These are phyloP conservation scores for Craseonycteris thonglongyai DNA, from an alignment of 2,113 vertebrate genomes.

Conservation along the genomic window DNA sequence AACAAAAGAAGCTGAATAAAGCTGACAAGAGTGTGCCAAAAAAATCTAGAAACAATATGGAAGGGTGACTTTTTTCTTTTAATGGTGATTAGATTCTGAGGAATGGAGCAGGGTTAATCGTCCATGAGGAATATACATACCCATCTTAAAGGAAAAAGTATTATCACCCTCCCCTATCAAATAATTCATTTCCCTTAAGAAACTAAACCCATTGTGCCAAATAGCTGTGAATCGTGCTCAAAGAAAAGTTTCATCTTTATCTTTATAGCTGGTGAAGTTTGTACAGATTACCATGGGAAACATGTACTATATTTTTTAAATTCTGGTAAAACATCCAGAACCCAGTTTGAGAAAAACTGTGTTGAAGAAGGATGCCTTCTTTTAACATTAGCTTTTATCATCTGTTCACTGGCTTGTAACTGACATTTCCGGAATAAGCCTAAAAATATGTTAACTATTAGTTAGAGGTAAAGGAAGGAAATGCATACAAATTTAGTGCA, in stretches of 20 bases:
- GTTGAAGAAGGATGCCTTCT: neutral
- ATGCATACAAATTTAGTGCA: neutral
- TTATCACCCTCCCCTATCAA: neutral
- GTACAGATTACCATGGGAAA: neutral
- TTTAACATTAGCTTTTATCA: neutral
- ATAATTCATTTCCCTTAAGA: neutral
- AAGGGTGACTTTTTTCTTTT: neutral
- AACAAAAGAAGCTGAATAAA: slow-evolving; percentile 9
- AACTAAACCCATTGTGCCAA: neutral
- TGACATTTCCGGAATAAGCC: slow-evolving; percentile 4
- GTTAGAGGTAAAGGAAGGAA: slow-evolving; percentile 44
- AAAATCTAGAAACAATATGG: neutral
- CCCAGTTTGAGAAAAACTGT: neutral
- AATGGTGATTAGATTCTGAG: neutral
- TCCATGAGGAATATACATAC: accelerated
- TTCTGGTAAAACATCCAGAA: neutral
- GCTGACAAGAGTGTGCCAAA: neutral
- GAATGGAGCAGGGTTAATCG: neutral
- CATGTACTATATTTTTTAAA: neutral
- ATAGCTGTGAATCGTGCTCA: neutral
- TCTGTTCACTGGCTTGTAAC: neutral
- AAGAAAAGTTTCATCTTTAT: neutral
- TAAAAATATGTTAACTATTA: slow-evolving; percentile 42
- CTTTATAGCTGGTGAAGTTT: neutral
- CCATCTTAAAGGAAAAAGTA: neutral